Evolutionary conservation across 2,888 invertebrate species (phyloP).

Genomic region (Hypselothyrea guttata): DNA sequence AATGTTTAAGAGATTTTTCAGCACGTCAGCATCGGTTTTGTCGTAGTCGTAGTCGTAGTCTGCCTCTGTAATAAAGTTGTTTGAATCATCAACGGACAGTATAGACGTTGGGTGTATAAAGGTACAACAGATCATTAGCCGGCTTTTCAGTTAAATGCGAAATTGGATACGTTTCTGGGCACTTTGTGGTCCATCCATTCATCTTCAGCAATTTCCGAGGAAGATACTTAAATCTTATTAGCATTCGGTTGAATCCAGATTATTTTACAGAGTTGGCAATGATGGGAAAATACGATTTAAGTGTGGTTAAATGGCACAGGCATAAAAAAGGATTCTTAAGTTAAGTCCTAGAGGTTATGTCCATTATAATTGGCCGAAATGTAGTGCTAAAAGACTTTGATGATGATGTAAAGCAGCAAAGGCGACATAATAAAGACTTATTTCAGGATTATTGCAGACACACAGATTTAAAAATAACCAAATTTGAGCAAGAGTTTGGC

Average conservation of each 20-base stretch:
- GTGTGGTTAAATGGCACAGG: too few species aligned
- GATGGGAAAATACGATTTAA: not conserved
- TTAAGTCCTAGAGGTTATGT: too few species aligned
- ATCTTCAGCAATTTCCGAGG: not conserved
- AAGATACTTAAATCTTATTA: conserved; percentile 21
- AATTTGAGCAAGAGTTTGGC: too few species aligned
- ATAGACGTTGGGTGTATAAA: conserved; percentile 11
- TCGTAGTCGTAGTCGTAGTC: too few species aligned
- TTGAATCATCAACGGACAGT: conserved; percentile 29
- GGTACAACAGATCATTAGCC: conserved; percentile 58
- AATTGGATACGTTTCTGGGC: conserved; percentile 19
- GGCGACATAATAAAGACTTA: too few species aligned
- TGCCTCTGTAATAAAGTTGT: conserved; percentile 64
- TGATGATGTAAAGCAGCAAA: too few species aligned
- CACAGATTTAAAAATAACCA: too few species aligned
- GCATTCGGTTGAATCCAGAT: conserved; percentile 9
- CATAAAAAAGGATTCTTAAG: too few species aligned
- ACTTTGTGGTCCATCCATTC: conserved; percentile 4
- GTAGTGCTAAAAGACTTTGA: too few species aligned
- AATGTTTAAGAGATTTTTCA: conserved; percentile 65
- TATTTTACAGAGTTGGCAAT: not conserved
- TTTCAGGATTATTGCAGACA: too few species aligned
- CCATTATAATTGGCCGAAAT: too few species aligned
- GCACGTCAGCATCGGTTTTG: conserved; percentile 51
- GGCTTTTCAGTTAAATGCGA: conserved; percentile 30